A percentile compares a stretch with the other conserved stretches of the same genome.
Conservation (phyloP, 2,797 vertebrate genomes). For the Gallinago solitaria region DNA sequence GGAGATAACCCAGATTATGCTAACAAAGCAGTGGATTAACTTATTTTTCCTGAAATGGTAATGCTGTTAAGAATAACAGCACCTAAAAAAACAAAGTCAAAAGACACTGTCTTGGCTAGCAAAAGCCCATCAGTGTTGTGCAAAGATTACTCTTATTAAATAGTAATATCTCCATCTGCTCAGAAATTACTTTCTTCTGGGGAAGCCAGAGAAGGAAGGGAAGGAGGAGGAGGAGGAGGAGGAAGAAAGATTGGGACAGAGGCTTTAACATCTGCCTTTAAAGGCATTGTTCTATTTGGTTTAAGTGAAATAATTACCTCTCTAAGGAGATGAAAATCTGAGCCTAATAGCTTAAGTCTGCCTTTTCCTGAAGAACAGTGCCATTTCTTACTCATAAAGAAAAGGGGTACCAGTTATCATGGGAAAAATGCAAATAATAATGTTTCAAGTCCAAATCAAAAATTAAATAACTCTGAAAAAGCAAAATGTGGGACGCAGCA, state of each 20-base stretch:
- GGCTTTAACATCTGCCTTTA: not conserved
- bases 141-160: not conserved
- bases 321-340: not conserved
- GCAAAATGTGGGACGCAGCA: not conserved
- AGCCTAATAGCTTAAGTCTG: not conserved
- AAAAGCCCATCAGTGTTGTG: not conserved
- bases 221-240: not conserved
- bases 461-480: not conserved
- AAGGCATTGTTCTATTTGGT: not conserved
- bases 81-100: not conserved
- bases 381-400: not conserved
- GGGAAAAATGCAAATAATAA: not conserved
- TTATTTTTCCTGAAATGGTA: not conserved
- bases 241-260: not conserved
- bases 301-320: not conserved
- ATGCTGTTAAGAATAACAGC: not conserved
- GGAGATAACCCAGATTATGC: not conserved
- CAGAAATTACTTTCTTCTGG: not conserved
- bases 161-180: not conserved
- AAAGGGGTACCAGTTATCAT: not conserved
- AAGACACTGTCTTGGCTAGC: not conserved
- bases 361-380: not conserved
- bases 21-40: not conserved
- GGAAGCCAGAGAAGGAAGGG: not conserved
- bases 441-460: not conserved